Conservation (phyloP, 2,113 vertebrate species). For the Arvicanthis niloticus region DNA sequence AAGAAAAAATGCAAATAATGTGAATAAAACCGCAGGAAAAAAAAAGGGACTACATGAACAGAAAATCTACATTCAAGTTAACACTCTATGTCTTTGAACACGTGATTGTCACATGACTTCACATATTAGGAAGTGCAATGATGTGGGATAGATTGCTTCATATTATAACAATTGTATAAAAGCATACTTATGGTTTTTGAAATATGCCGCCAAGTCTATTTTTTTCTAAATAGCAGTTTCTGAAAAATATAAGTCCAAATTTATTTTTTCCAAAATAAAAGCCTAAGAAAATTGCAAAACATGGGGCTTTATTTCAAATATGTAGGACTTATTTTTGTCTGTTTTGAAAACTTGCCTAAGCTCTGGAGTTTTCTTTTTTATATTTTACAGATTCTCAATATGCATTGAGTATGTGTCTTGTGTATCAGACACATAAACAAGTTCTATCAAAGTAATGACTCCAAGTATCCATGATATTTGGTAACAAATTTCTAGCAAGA, state of each 20-base stretch:
- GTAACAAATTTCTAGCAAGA: neutral
- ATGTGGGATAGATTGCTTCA: neutral
- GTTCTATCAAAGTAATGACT: neutral
- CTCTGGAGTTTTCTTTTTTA: neutral
- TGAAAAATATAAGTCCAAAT: conserved; percentile 16
- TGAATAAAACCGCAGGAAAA: neutral
- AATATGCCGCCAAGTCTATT: neutral
- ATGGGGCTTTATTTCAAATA: neutral
- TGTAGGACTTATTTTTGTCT: neutral
- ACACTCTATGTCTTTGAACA: neutral
- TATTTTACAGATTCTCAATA: neutral
- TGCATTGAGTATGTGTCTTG: neutral
- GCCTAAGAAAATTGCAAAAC: neutral
- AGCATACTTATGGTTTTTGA: neutral
- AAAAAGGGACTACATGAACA: neutral
- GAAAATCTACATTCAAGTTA: neutral
- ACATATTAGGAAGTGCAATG: neutral
- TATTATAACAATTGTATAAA: neutral
- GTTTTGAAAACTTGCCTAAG: conserved; percentile 26
- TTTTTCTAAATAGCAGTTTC: neutral
- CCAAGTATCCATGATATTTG: neutral
- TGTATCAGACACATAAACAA: neutral
- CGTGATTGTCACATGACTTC: neutral
- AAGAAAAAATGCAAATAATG: conserved; percentile 28
- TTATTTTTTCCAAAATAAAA: neutral